phyloP scores from a whole-genome alignment of 2,888 invertebrate genomes.

The Dermolepida albohirtum region DNA sequence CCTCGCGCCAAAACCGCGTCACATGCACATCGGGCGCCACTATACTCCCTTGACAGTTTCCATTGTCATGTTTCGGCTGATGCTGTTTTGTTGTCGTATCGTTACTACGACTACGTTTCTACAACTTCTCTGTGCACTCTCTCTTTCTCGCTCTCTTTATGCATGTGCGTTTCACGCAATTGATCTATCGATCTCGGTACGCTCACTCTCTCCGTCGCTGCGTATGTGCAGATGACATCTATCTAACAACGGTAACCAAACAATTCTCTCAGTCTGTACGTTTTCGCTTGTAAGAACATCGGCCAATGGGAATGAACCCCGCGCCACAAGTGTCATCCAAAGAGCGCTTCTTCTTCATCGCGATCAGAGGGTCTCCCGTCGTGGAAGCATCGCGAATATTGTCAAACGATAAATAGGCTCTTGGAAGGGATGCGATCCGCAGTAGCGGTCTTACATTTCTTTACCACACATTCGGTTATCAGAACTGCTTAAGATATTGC shows the following conservation, averaged over 20 bases:
- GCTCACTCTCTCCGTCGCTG: background rate
- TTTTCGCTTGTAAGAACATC: constrained; percentile 13
- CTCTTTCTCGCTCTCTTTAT: constrained; percentile 1
- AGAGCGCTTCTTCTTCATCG: constrained; percentile 27
- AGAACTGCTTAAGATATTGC: constrained; percentile 39
- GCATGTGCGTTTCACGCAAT: constrained; percentile 35
- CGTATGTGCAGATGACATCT: constrained; percentile 32
- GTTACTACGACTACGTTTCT: constrained; percentile 6
- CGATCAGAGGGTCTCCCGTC: constrained; percentile 18
- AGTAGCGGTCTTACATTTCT: constrained; percentile 35
- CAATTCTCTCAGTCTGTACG: constrained; percentile 25
- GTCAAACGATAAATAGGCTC: constrained; percentile 36
- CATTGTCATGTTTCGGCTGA: constrained; percentile 33
- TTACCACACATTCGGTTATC: constrained; percentile 39
- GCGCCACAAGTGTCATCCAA: constrained; percentile 31
- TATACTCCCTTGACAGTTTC: constrained; percentile 31
- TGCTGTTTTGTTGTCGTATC: constrained; percentile 19
- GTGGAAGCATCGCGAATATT: constrained; percentile 32
- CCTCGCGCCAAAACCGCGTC: constrained; percentile 31
- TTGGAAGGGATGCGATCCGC: constrained; percentile 40
- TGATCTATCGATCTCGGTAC: constrained; percentile 43
- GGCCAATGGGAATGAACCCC: constrained; percentile 30
- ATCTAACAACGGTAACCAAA: constrained; percentile 12
- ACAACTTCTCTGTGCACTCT: constrained; percentile 22
- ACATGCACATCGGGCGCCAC: constrained; percentile 3